These are phyloP conservation scores for Coronaproctus castanopsis DNA, from an alignment of 2,888 invertebrate genomes.

Conservation along the genomic window DNA sequence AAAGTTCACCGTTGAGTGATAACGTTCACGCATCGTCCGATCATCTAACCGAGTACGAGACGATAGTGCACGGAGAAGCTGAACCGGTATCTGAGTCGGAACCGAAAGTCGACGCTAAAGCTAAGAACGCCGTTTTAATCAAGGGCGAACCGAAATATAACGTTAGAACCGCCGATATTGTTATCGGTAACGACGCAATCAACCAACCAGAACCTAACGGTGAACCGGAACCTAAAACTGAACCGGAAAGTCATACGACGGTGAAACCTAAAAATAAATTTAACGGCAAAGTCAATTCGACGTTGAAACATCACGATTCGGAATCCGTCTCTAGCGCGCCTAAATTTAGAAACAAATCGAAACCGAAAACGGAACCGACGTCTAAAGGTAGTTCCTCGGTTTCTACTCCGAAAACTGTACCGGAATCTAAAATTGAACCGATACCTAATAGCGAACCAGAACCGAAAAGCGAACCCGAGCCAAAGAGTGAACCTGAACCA, in stretches of 20 bases:
- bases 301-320: constrained; percentile 23
- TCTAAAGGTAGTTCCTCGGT: constrained; percentile 5
- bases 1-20: background rate
- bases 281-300: background rate
- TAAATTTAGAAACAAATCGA: constrained; percentile 29
- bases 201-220: constrained; percentile 30
- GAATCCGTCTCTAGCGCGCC: constrained; percentile 27
- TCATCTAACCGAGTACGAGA: background rate
- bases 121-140: constrained; percentile 28
- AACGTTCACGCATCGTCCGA: background rate
- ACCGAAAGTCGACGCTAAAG: constrained; percentile 27
- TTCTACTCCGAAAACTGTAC: constrained; percentile 23
- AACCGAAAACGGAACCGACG: constrained; percentile 25
- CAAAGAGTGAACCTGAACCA: constrained; percentile 24
- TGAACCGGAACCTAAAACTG: constrained; percentile 24
- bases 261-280: background rate
- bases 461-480: constrained; percentile 26
- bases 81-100: constrained; percentile 19
- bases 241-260: constrained; percentile 23
- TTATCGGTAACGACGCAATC: background rate
- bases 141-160: constrained; percentile 17
- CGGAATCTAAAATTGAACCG: constrained; percentile 27
- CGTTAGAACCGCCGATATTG: background rate
- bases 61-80: background rate
- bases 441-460: constrained; percentile 27